Conservation (phyloP, 1,140 invertebrate genomes). For the Bombus balteatus region DNA sequence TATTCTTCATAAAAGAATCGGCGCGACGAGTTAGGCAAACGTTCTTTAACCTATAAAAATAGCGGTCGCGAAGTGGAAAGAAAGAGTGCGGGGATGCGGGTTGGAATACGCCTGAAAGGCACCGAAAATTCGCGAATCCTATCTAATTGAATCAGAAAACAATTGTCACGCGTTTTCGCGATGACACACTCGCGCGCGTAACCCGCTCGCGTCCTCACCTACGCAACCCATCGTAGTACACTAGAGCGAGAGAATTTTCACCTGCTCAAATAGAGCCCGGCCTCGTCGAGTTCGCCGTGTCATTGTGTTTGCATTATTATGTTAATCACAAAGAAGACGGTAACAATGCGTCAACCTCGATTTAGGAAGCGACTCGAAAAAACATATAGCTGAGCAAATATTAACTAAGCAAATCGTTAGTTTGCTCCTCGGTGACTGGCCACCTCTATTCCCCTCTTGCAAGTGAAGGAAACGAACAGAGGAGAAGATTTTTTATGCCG, state of each 20-base stretch:
- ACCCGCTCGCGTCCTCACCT: conserved; percentile 48
- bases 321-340: conserved; percentile 79
- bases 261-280: conserved; percentile 80
- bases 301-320: conserved; percentile 83
- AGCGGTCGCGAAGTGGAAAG: background rate
- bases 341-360: conserved; percentile 82
- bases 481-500: background rate
- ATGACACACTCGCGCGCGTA: background rate
- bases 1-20: background rate
- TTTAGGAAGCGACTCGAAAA: conserved; percentile 81
- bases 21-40: background rate
- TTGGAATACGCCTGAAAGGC: conserved; percentile 4
- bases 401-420: conserved; percentile 79
- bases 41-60: conserved; percentile 4
- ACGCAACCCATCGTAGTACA: conserved; percentile 57
- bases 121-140: conserved; percentile 70
- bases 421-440: conserved; percentile 56
- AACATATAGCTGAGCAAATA: conserved; percentile 76
- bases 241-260: conserved; percentile 75
- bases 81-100: background rate
- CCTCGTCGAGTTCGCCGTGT: conserved; percentile 69
- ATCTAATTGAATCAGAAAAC: conserved; percentile 81
- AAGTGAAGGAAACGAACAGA: background rate
- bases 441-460: conserved; percentile 3
- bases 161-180: conserved; percentile 59